Percentiles rank a stretch among this genome's conserved stretches.
phyloP scores from a whole-genome alignment of 2,888 invertebrate genomes.

The Monochamus alternatus region DNA sequence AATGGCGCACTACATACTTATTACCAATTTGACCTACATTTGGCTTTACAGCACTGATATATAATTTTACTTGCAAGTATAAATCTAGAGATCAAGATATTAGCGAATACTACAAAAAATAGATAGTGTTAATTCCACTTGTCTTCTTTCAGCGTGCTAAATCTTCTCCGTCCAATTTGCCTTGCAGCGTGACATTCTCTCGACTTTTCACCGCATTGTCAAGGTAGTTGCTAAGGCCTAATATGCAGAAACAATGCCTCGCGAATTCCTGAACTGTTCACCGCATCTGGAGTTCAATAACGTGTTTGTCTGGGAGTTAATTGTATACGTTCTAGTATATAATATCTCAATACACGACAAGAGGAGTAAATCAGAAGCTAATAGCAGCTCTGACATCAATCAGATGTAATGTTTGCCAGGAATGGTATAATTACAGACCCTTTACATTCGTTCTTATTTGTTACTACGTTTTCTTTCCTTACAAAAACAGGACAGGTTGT shows the following conservation, averaged over 20 bases:
- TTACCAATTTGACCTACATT: too few relatives aligned
- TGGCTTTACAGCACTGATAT: too few relatives aligned
- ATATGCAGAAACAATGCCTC: slow-evolving; percentile 19
- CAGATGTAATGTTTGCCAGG: slow-evolving; percentile 7
- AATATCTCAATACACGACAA: slow-evolving; percentile 18
- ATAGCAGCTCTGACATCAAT: slow-evolving; percentile 12
- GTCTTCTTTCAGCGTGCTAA: background rate
- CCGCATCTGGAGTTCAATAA: slow-evolving; percentile 14
- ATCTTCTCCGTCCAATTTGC: background rate
- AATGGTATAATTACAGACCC: slow-evolving; percentile 4
- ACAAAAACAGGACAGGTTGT: too few relatives aligned
- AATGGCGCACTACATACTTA: too few relatives aligned
- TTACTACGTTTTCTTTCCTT: too few relatives aligned
- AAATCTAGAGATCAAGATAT: too few relatives aligned
- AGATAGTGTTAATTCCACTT: too few relatives aligned
- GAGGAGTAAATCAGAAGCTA: slow-evolving; percentile 16
- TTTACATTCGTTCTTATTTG: too few relatives aligned
- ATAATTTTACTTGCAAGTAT: too few relatives aligned
- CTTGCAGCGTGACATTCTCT: background rate
- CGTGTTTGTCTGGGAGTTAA: slow-evolving; percentile 17
- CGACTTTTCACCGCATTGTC: slow-evolving; percentile 8
- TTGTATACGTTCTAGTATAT: slow-evolving; percentile 3
- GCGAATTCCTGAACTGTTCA: slow-evolving; percentile 22
- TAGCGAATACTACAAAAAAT: too few relatives aligned
- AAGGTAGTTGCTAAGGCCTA: slow-evolving; percentile 7